These are phyloP conservation scores for Zaprionus ghesquierei DNA, from an alignment of 1,140 invertebrate species.

Conservation along the genomic window DNA sequence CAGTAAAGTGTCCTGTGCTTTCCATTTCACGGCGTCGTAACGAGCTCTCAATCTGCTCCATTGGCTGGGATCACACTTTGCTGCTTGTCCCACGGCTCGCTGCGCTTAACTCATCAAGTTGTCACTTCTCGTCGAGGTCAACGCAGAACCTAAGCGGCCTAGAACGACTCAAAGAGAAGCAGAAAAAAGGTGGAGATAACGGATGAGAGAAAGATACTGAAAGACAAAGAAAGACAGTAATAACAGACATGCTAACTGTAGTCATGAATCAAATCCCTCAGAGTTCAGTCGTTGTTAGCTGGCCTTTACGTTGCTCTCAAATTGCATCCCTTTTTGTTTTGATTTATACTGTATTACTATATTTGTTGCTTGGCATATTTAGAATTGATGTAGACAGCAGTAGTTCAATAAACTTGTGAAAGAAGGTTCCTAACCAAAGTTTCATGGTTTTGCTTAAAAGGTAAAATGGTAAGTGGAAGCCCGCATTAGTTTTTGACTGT, in stretches of 20 bases:
- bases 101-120: slow-evolving; percentile 66
- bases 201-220: background rate
- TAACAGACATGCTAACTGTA: slow-evolving; percentile 63
- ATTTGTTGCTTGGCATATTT: background rate
- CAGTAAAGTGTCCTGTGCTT: background rate
- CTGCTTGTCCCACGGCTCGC: slow-evolving; percentile 49
- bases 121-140: slow-evolving; percentile 33
- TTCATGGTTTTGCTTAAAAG: background rate
- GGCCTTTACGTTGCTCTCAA: background rate
- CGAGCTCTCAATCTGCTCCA: slow-evolving; percentile 14
- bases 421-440: too few relatives aligned
- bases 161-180: background rate
- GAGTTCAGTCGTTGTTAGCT: too few relatives aligned
- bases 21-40: slow-evolving; percentile 31
- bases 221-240: background rate
- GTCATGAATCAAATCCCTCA: slow-evolving; percentile 57
- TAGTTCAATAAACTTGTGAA: background rate
- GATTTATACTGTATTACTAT: too few relatives aligned
- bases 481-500: background rate
- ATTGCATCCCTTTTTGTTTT: background rate
- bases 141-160: background rate
- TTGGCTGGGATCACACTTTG: slow-evolving; percentile 22
- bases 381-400: background rate
- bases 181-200: background rate
- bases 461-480: background rate